Percentiles rank a stretch among this genome's conserved stretches.
These are phyloP conservation scores for Lasioglossum vierecki DNA, from an alignment of 2,888 invertebrate species.

Conservation along the genomic window DNA sequence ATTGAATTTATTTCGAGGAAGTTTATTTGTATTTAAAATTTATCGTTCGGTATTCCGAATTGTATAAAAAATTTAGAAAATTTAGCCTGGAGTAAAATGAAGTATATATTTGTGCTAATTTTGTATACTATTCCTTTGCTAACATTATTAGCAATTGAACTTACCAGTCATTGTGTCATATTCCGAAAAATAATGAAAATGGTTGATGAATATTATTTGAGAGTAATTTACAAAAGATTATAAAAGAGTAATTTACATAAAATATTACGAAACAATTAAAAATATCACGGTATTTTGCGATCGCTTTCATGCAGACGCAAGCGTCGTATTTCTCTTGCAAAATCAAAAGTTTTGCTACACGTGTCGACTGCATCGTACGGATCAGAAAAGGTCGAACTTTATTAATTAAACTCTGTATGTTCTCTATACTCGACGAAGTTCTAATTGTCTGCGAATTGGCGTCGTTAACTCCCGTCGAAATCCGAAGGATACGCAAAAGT, in stretches of 20 bases:
- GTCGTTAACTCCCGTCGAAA: conserved; percentile 18
- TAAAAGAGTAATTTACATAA: conserved; percentile 42
- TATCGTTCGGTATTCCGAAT: background rate
- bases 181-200: background rate
- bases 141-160: background rate
- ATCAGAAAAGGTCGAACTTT: conserved; percentile 34
- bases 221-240: conserved; percentile 40
- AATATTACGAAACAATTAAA: conserved; percentile 22
- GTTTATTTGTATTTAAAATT: background rate
- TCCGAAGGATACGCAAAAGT: conserved; percentile 19
- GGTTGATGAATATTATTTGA: conserved; percentile 29
- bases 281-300: conserved; percentile 41
- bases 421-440: background rate
- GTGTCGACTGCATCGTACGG: background rate
- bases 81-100: no score
- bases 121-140: background rate
- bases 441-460: background rate
- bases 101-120: background rate
- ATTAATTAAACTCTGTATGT: conserved; percentile 41
- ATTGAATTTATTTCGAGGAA: background rate
- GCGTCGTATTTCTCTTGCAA: conserved; percentile 27
- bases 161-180: background rate
- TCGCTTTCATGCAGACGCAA: conserved; percentile 15
- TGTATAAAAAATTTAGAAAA: background rate
- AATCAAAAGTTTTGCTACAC: conserved; percentile 14